phyloP scores from a whole-genome alignment of 2,888 invertebrate genomes.

The Papilio gigon region DNA sequence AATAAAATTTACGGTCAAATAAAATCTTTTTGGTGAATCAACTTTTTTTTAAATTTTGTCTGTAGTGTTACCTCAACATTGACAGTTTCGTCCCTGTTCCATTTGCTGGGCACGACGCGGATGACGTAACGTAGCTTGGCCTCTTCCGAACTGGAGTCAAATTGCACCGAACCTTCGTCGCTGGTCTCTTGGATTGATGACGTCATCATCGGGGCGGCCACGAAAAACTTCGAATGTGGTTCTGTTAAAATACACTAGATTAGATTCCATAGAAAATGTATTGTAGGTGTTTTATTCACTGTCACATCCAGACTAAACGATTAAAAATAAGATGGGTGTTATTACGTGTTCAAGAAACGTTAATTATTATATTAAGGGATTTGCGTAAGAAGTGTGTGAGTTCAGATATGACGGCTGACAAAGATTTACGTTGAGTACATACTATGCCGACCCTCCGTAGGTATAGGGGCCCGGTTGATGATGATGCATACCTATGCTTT shows the following conservation, averaged over 20 bases:
- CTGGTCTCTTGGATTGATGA: conserved; percentile 74
- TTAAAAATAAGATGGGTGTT: not conserved
- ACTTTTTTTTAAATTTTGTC: too few relatives aligned
- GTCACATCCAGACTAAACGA: not conserved
- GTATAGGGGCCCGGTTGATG: too few relatives aligned
- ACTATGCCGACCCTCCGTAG: too few relatives aligned
- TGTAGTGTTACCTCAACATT: conserved; percentile 63
- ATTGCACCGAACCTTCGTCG: conserved; percentile 72
- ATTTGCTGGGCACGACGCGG: conserved; percentile 64
- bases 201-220: conserved; percentile 63
- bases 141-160: conserved; percentile 77
- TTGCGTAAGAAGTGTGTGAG: not conserved
- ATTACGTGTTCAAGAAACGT: too few relatives aligned
- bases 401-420: not conserved
- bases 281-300: too few relatives aligned
- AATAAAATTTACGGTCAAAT: too few relatives aligned
- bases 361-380: too few relatives aligned
- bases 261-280: not conserved
- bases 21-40: too few relatives aligned
- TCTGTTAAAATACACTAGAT: conserved; percentile 52
- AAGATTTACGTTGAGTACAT: too few relatives aligned
- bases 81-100: conserved; percentile 60
- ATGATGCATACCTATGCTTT: conserved; percentile 72
- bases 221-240: conserved; percentile 69
- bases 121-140: conserved; percentile 70